Base-by-base conservation (phyloP, 37 sponge, comb jelly and placozoan species). In the Mnemiopsis leidyi region DNA sequence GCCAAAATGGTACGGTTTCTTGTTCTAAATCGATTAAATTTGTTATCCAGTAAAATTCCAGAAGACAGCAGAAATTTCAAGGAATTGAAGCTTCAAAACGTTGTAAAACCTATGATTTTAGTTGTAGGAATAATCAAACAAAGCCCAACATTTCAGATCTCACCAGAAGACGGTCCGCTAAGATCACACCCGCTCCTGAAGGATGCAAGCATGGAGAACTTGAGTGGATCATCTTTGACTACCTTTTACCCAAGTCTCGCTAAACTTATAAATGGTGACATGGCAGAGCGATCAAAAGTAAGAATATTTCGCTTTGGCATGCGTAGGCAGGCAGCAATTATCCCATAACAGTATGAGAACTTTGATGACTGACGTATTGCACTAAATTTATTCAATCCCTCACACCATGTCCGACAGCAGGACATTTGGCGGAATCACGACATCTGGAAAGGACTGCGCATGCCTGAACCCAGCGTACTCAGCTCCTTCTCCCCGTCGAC, bases 241-340 rank as follows among this genome's bases (percentile, higher is more conserved):
- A 29, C 82, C 82, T 79, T 79, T 29, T 79, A 79, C 82, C 82
- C 82, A 5, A 79, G 82, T 21, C 82, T 79, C 7, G 82, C 82
- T 79, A 79, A 79, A 79, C 82, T 79, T 20, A 79, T 79, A 29
- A 79, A 79, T 29, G 36, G 36, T 1, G 82, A 35, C n/a, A 28
- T 25, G 28, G 21, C 24, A 21, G 73, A 69, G 2, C 9, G 73
- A 69, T 23, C 73, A 21, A 69, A 69, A 25, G 73, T 69, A 69
- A 48, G 61, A 48, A 5, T 48, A 18, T 13, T 48, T 48, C 61
- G 13, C 13, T 18, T 48, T 48, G 61, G 61, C 61, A 48, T 13
- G 61, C 61, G 13, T 13, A n/a, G n/a, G n/a, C n/a, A n/a, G n/a
- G n/a, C n/a, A n/a, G n/a, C n/a, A n/a, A n/a, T n/a, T n/a, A n/a